Evolutionary conservation across 2,888 invertebrate species (phyloP).

Genomic region (Agonopterix arenella): DNA sequence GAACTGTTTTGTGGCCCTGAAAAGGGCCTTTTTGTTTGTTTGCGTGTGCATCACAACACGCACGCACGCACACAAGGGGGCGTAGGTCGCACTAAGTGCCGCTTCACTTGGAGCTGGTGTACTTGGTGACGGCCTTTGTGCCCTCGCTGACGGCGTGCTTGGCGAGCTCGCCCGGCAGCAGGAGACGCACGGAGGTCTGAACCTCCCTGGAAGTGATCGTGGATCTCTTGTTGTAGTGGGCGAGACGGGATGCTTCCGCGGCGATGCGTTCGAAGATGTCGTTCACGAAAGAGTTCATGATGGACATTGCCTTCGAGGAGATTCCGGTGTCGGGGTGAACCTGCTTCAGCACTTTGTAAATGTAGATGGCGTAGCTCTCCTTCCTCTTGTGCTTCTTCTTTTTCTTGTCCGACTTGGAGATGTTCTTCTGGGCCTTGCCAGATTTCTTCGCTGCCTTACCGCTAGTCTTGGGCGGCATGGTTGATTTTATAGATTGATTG

Average conservation of each 20-base stretch:
- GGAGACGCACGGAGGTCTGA: constrained; percentile 80
- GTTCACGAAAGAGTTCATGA: constrained; percentile 77
- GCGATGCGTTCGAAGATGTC: constrained; percentile 84
- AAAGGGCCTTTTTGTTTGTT: not conserved
- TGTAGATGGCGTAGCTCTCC: constrained; percentile 76
- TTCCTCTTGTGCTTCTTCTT: constrained; percentile 71
- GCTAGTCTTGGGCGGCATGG: not conserved
- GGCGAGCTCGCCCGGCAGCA: constrained; percentile 81
- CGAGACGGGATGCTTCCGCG: constrained; percentile 77
- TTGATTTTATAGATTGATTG: not conserved
- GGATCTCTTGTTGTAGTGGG: constrained; percentile 66
- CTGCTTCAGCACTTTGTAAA: constrained; percentile 81
- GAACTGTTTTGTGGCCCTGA: not conserved
- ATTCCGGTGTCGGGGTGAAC: constrained; percentile 79
- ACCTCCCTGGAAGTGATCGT: too few relatives aligned
- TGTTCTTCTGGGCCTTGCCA: constrained; percentile 76
- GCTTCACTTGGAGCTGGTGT: constrained; percentile 35
- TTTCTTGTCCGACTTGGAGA: constrained; percentile 71
- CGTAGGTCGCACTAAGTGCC: constrained; percentile 21
- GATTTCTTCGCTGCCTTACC: constrained; percentile 41
- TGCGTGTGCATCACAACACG: not conserved
- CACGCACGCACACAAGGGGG: too few relatives aligned
- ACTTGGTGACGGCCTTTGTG: constrained; percentile 79
- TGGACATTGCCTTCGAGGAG: constrained; percentile 75
- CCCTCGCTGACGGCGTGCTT: constrained; percentile 82